Base-by-base conservation (phyloP, 2,797 vertebrate species). In the Eulemur coronatus region DNA sequence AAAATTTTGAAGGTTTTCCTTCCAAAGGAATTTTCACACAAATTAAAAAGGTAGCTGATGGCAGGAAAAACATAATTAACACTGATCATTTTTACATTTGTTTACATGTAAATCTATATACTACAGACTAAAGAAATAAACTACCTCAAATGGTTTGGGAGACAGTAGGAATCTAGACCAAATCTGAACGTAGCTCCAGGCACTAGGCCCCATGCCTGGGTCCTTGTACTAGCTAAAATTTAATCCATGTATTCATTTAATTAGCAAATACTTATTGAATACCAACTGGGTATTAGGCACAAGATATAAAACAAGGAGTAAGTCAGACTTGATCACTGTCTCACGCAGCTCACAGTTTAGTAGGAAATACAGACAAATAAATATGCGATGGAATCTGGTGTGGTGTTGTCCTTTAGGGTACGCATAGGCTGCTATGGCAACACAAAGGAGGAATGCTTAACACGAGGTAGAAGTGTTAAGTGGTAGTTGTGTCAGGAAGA, bases 61-160 rank as follows among this genome's bases (percentile, higher is more conserved):
- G 78, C n/a, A 94, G 48, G 57, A 93, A 85, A 84, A 93, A 81
- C 63, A 65, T 65, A 65, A 65, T 46, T 93, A 95, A 93, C 14
- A 93, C 28, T 89, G 63, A 43, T 50, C 30, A 55, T 61, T 91
- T 96, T 92, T 38, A 84, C 26, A 52, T 85, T 59, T 95, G 26
- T 69, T 88, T 97, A 92, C 30, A 82, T 61, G 33, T 94, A 91
- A 89, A 96, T 73, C 43, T 63, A 80, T 48, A 87, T 28, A 82
- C 24, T 82, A 46, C 5, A 92, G 61, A 93, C 11, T 55, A 95
- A 84, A 81, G 59, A 89, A 84, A 43, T 48, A 85, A 96, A 96
- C 73, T 38, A 5, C 61, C 73, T 90, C 57, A 91, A 87, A 95
- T 90, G 67, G 33, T 76, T 96, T 79, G 82, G 84, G 84, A 95